Evolutionary conservation across 2,888 invertebrate genomes (phyloP).

Genomic region (Microplitis manilae): DNA sequence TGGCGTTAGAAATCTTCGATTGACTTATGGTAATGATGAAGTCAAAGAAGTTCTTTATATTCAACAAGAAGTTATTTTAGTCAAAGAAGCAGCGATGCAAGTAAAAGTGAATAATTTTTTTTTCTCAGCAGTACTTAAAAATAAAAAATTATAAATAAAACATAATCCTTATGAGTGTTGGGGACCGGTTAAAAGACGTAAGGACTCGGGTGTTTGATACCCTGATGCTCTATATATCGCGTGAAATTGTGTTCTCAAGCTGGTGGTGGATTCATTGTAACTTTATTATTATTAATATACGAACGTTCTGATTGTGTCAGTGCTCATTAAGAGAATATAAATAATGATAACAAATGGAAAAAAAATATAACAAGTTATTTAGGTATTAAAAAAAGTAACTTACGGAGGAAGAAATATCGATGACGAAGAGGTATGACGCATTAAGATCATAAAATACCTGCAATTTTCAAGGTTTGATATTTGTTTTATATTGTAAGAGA

Average conservation of each 20-base stretch:
- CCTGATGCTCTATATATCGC: constrained; percentile 23
- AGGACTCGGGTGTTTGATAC: constrained; percentile 18
- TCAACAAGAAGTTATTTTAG: constrained; percentile 59
- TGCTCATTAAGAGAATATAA: constrained; percentile 5
- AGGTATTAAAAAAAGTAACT: not conserved
- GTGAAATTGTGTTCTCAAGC: constrained; percentile 18
- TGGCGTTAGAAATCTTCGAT: constrained; percentile 35
- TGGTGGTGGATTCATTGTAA: constrained; percentile 28
- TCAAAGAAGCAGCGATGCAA: constrained; percentile 12
- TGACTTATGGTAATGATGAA: constrained; percentile 52
- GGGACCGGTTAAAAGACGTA: constrained; percentile 18
- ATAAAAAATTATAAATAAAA: constrained; percentile 1
- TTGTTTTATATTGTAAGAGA: constrained; percentile 19
- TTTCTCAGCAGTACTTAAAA: not conserved
- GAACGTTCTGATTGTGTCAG: constrained; percentile 32
- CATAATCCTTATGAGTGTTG: constrained; percentile 7
- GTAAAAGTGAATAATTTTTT: not conserved
- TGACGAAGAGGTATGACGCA: constrained; percentile 27
- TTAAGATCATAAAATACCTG: constrained; percentile 13
- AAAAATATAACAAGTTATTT: not conserved
- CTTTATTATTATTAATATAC: constrained; percentile 15
- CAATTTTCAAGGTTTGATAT: not conserved
- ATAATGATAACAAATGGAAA: not conserved
- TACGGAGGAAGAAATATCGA: constrained; percentile 10
- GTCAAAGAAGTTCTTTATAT: constrained; percentile 58